Evolutionary conservation across 2,888 invertebrate species (phyloP).

Genomic region (Pollenia labialis): DNA sequence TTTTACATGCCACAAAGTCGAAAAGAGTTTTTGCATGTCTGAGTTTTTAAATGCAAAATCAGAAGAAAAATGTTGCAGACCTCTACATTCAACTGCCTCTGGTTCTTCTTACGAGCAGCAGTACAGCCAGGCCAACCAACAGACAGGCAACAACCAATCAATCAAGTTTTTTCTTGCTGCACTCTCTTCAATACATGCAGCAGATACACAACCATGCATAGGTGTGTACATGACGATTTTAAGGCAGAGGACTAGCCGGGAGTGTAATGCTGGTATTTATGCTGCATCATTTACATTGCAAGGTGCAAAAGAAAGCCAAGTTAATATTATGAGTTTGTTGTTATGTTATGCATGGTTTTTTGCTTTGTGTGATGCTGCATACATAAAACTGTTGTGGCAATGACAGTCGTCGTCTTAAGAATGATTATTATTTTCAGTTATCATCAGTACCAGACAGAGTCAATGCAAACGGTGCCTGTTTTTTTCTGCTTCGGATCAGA

Average conservation of each 20-base stretch:
- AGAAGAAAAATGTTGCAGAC: conserved; percentile 43
- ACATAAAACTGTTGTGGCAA: conserved; percentile 55
- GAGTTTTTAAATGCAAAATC: conserved; percentile 69
- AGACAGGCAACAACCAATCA: conserved; percentile 78
- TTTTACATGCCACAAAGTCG: conserved; percentile 64
- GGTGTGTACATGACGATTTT: not conserved
- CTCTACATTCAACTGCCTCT: conserved; percentile 21
- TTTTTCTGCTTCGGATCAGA: conserved; percentile 35
- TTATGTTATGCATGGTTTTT: conserved; percentile 51
- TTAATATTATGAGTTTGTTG: conserved; percentile 62
- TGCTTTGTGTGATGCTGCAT: conserved; percentile 32
- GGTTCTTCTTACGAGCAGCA: conserved; percentile 32
- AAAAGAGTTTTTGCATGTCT: conserved; percentile 71
- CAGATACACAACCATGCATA: conserved; percentile 29
- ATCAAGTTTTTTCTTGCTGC: conserved; percentile 80
- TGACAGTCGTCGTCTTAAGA: conserved; percentile 64
- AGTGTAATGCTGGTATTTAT: conserved; percentile 38
- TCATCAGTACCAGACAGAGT: conserved; percentile 34
- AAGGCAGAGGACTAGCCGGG: conserved; percentile 29
- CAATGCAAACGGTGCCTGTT: conserved; percentile 40
- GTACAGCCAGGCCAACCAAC: conserved; percentile 49
- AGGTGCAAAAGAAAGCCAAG: conserved; percentile 75
- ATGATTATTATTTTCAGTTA: conserved; percentile 66
- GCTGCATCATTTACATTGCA: conserved; percentile 80
- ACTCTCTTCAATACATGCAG: conserved; percentile 23